Evolutionary conservation across 2,888 invertebrate genomes (phyloP).

Genomic region (Dasysyrphus albostriatus): DNA sequence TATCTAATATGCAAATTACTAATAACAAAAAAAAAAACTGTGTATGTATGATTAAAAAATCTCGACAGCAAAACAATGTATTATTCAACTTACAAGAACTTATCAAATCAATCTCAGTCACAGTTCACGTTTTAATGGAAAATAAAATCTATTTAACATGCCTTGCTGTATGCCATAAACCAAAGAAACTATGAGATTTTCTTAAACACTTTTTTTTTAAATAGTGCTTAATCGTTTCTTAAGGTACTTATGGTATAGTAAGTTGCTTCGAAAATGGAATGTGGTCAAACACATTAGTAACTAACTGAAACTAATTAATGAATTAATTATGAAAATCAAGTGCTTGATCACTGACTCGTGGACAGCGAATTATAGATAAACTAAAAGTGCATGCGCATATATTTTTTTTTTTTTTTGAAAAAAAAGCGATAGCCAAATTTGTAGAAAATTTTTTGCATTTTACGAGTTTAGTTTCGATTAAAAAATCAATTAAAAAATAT

Average conservation of each 20-base stretch:
- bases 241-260: background rate
- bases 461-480: background rate
- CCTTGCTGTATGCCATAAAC: constrained; percentile 1
- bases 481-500: background rate
- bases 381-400: constrained; percentile 15
- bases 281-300: constrained; percentile 54
- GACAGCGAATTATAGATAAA: constrained; percentile 34
- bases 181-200: background rate
- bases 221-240: background rate
- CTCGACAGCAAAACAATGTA: constrained; percentile 42
- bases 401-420: background rate
- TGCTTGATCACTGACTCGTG: constrained; percentile 15
- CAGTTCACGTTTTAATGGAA: constrained; percentile 27
- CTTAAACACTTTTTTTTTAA: background rate
- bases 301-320: constrained; percentile 50
- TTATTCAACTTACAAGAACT: constrained; percentile 42
- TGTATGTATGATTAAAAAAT: background rate
- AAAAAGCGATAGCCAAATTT: constrained; percentile 8
- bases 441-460: constrained; percentile 14
- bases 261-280: constrained; percentile 42
- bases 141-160: constrained; percentile 18
- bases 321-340: constrained; percentile 54
- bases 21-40: background rate
- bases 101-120: constrained; percentile 65
- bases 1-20: constrained; percentile 43